A percentile compares a stretch with the other conserved stretches of the same genome.
Evolutionary conservation across 2,797 vertebrate species (phyloP).

Genomic region (Takifugu ocellatus): DNA sequence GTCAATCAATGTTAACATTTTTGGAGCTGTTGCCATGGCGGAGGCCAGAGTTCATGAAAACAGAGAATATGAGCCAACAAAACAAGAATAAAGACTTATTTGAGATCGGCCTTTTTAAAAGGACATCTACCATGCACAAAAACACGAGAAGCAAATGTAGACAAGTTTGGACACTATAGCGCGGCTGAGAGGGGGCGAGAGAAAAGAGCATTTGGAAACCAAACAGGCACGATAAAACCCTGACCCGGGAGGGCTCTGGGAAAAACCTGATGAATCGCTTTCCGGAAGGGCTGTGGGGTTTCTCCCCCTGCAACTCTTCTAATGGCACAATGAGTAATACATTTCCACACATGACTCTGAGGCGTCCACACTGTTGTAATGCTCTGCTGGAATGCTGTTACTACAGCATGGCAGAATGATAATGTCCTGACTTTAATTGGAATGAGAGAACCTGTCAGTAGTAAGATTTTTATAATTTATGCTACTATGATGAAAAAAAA

Average conservation of each 20-base stretch:
- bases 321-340: constrained; percentile 86
- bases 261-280: constrained; percentile 93
- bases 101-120: constrained; percentile 93
- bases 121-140: constrained; percentile 96
- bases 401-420: constrained; percentile 62
- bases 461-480: too few species aligned
- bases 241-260: constrained; percentile 98
- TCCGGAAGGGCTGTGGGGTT: constrained; percentile 89
- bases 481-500: not conserved
- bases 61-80: constrained; percentile 98
- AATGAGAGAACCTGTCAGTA: not conserved
- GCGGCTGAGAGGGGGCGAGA: constrained; percentile 81
- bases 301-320: constrained; percentile 81
- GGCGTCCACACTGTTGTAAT: constrained; percentile 80
- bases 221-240: constrained; percentile 97
- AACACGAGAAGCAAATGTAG: constrained; percentile 98
- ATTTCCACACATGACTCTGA: constrained; percentile 91
- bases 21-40: constrained; percentile 98
- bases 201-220: constrained; percentile 92
- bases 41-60: constrained; percentile 99
- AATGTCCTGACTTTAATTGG: constrained; percentile 18
- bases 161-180: constrained; percentile 94
- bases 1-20: constrained; percentile 99
- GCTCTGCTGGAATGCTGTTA: constrained; percentile 82
- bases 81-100: constrained; percentile 99